Conservation (phyloP, 2,888 invertebrate species). For the Muscina levida region DNA sequence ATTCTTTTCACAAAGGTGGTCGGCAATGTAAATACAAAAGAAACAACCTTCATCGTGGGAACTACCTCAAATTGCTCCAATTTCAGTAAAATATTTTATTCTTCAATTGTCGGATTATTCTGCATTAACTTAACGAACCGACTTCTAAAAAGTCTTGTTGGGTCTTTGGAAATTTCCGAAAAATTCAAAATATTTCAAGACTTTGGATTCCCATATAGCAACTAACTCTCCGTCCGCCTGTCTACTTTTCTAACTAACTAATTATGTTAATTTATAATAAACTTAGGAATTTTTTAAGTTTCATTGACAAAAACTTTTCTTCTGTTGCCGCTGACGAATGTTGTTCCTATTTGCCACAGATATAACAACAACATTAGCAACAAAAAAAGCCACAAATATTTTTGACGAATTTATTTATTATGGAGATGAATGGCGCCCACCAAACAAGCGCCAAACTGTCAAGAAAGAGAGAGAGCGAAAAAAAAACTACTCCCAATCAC, state of each 20-base stretch:
- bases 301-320: conserved; percentile 9
- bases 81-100: neutral
- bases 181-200: conserved; percentile 13
- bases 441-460: conserved; percentile 69
- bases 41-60: too few species aligned
- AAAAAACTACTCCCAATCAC: neutral
- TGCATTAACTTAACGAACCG: too few species aligned
- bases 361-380: too few species aligned
- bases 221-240: neutral
- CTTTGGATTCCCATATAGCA: neutral
- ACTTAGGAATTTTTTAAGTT: conserved; percentile 42
- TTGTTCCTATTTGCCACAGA: too few species aligned
- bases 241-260: conserved; percentile 13
- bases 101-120: too few species aligned
- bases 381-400: conserved; percentile 55
- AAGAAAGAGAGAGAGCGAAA: too few species aligned
- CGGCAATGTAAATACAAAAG: too few species aligned
- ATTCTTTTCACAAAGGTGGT: too few species aligned
- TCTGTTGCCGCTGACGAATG: too few species aligned
- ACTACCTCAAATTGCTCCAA: neutral
- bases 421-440: conserved; percentile 78
- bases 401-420: conserved; percentile 77
- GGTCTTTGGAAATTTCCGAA: neutral
- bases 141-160: too few species aligned
- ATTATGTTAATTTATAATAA: conserved; percentile 53